Conservation (phyloP, 2,888 invertebrate genomes). For the Nemotelus pantherinus region DNA sequence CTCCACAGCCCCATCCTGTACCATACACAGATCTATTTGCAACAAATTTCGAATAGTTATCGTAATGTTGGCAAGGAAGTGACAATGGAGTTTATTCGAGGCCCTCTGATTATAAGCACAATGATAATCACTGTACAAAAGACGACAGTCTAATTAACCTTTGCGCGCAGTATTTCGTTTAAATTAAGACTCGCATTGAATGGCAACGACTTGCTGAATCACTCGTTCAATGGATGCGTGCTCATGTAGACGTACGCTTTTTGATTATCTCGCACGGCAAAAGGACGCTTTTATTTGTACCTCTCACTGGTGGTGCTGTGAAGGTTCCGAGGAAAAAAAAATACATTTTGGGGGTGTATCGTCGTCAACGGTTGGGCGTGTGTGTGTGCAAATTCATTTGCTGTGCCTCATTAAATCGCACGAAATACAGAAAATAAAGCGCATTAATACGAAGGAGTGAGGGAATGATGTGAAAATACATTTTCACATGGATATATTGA, state of each 20-base stretch:
- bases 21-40: neutral
- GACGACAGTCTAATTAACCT: conserved; percentile 29
- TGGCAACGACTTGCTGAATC: neutral
- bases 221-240: neutral
- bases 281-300: too few relatives aligned
- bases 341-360: too few relatives aligned
- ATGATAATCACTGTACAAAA: conserved; percentile 15
- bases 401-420: conserved; percentile 35
- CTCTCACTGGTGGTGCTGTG: too few relatives aligned
- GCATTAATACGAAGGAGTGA: neutral
- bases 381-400: conserved; percentile 16
- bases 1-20: too few relatives aligned
- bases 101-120: neutral
- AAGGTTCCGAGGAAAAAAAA: too few relatives aligned
- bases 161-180: neutral
- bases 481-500: too few relatives aligned
- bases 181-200: neutral
- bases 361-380: too few relatives aligned
- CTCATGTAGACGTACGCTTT: too few relatives aligned
- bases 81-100: neutral
- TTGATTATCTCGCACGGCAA: too few relatives aligned
- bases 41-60: conserved; percentile 17
- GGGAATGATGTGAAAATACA: too few relatives aligned
- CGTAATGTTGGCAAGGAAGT: conserved; percentile 5
- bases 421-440: neutral